Conservation (phyloP, 35 echinoderm and acorn worm species). For the Apostichopus parvimensis region DNA sequence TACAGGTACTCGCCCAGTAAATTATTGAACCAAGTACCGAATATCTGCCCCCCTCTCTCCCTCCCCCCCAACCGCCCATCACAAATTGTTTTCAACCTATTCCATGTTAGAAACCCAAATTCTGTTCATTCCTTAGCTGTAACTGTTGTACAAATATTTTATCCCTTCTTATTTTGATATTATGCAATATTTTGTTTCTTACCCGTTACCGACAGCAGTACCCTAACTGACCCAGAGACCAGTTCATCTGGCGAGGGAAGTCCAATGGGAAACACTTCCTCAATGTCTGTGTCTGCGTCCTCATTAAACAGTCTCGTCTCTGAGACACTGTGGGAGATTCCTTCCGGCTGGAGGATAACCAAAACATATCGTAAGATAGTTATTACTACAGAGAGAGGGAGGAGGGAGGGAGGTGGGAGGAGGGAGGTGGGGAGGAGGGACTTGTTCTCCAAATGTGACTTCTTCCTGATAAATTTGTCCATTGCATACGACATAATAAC, state of each 20-base stretch:
- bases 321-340: constrained; percentile 42
- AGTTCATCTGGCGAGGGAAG: constrained; percentile 44
- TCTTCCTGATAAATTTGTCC: background rate
- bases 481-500: background rate
- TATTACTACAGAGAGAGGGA: background rate
- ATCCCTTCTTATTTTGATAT: too few relatives aligned
- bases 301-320: constrained; percentile 49
- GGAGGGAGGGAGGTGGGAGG: too few relatives aligned
- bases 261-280: constrained; percentile 43
- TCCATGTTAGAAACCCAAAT: too few relatives aligned
- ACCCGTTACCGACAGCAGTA: constrained; percentile 75
- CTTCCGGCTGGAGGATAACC: constrained; percentile 65
- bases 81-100: too few relatives aligned
- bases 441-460: background rate
- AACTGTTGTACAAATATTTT: too few relatives aligned
- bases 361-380: background rate
- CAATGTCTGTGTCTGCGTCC: background rate
- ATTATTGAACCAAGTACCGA: too few relatives aligned
- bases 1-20: too few relatives aligned
- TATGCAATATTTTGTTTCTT: background rate
- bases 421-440: background rate
- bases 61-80: too few relatives aligned
- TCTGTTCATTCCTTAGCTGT: too few relatives aligned
- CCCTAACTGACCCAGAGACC: constrained; percentile 69
- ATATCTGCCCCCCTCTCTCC: too few relatives aligned